A percentile compares a stretch with the other conserved stretches of the same genome.
Conservation (phyloP, 2,888 invertebrate genomes). For the Halictus quadricinctus region DNA sequence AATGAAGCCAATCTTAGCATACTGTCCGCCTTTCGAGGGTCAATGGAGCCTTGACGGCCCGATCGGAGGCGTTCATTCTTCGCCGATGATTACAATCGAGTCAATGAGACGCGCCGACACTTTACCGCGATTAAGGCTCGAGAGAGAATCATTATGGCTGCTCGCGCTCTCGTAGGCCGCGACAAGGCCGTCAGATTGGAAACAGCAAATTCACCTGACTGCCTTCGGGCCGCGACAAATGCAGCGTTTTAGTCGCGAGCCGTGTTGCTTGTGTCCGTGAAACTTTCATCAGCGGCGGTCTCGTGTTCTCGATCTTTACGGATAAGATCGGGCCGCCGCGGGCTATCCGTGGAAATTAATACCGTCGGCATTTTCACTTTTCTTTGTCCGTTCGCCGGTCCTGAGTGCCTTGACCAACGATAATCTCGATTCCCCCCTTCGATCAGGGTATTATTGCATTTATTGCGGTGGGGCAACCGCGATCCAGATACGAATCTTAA, state of each 20-base stretch:
- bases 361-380: constrained; percentile 48
- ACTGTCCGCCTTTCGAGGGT: background rate
- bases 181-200: constrained; percentile 57
- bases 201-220: constrained; percentile 54
- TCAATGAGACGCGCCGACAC: constrained; percentile 16
- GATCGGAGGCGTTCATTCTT: constrained; percentile 18
- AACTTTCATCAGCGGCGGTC: constrained; percentile 46
- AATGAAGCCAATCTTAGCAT: background rate
- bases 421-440: constrained; percentile 6
- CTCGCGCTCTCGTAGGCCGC: constrained; percentile 47
- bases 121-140: constrained; percentile 46
- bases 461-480: background rate
- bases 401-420: background rate
- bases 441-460: background rate
- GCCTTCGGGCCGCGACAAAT: constrained; percentile 39
- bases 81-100: constrained; percentile 1
- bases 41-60: background rate
- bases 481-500: background rate
- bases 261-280: constrained; percentile 14
- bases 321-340: constrained; percentile 30
- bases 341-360: constrained; percentile 43
- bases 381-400: constrained; percentile 14
- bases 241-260: constrained; percentile 27
- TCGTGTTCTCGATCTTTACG: constrained; percentile 37
- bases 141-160: constrained; percentile 32